Conservation (phyloP, 2,888 invertebrate genomes). For the Oxyscelio sp. region DNA sequence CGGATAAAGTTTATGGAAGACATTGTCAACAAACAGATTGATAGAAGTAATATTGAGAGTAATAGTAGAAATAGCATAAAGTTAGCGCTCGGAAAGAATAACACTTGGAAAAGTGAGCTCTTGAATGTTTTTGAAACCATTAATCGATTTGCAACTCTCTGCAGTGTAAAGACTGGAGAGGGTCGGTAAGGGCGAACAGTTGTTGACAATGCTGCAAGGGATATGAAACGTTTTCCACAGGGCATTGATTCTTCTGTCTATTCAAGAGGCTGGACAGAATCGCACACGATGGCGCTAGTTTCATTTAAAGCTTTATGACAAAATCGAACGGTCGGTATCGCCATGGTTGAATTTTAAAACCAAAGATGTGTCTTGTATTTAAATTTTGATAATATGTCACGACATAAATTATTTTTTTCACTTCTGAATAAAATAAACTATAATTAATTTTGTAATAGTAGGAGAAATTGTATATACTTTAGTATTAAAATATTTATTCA, state of each 20-base stretch:
- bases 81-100: neutral
- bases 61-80: neutral
- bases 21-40: constrained; percentile 1
- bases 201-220: constrained; percentile 44
- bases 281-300: constrained; percentile 64
- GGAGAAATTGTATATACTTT: too few relatives aligned
- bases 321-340: constrained; percentile 48
- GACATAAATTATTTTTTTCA: too few relatives aligned
- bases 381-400: too few relatives aligned
- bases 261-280: constrained; percentile 51
- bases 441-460: too few relatives aligned
- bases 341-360: too few relatives aligned
- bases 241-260: constrained; percentile 60
- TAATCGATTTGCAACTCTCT: constrained; percentile 38
- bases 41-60: neutral
- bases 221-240: constrained; percentile 57
- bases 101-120: constrained; percentile 4
- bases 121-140: constrained; percentile 25
- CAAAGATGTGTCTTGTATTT: too few relatives aligned
- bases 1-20: neutral
- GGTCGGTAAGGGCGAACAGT: constrained; percentile 61
- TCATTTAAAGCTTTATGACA: constrained; percentile 36
- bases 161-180: constrained; percentile 22
- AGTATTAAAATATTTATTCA: too few relatives aligned
- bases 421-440: too few relatives aligned